phyloP scores from a whole-genome alignment of 2,113 vertebrate species.

The Apeltes quadracus region DNA sequence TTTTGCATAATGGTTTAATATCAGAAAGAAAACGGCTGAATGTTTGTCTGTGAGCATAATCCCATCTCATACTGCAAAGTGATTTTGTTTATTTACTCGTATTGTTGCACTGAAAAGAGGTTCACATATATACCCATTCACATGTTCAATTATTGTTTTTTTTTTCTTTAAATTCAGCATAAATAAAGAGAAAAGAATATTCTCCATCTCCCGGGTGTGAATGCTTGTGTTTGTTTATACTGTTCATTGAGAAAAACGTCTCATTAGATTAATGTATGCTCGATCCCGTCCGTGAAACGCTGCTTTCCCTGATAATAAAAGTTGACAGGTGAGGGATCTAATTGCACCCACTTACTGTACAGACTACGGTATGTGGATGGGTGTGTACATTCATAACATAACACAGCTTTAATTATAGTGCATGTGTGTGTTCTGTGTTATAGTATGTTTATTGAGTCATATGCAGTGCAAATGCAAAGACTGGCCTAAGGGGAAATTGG shows the following conservation, averaged over 20 bases:
- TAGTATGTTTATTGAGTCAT: constrained; percentile 57
- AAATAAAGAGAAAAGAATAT: constrained; percentile 50
- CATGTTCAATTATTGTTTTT: constrained; percentile 56
- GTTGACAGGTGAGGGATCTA: constrained; percentile 40
- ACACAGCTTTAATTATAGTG: constrained; percentile 66
- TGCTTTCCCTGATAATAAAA: constrained; percentile 30
- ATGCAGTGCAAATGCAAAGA: constrained; percentile 37
- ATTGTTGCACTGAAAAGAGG: not conserved
- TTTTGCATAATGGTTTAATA: constrained; percentile 39
- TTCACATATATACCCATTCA: constrained; percentile 29
- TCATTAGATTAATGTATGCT: not conserved
- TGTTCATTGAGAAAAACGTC: not conserved
- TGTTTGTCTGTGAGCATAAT: not conserved
- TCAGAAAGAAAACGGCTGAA: constrained; percentile 1
- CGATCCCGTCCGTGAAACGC: constrained; percentile 8
- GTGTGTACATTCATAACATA: constrained; percentile 68
- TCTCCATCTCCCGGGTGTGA: constrained; percentile 46
- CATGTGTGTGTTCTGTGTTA: constrained; percentile 37
- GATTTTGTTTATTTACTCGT: not conserved
- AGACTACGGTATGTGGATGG: constrained; percentile 70
- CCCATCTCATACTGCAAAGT: not conserved
- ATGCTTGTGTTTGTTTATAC: constrained; percentile 40
- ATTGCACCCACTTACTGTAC: constrained; percentile 62
- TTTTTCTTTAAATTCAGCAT: constrained; percentile 31
- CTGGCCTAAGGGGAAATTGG: constrained; percentile 26